Conservation (phyloP, 1,140 invertebrate species). For the Pararge aegeria region DNA sequence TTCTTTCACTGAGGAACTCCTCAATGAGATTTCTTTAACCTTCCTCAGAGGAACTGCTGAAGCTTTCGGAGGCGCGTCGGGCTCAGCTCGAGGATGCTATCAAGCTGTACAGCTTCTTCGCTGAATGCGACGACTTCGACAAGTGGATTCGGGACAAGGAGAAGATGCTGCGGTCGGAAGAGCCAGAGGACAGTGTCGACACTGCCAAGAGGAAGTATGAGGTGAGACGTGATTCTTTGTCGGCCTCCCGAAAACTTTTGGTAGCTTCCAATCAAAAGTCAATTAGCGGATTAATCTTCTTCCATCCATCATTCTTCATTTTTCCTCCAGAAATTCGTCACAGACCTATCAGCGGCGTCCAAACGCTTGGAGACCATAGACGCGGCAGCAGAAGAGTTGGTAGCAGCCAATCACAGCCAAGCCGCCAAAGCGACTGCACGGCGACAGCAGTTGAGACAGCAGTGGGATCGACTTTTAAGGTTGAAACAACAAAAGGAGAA, state of each 20-base stretch:
- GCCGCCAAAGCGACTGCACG: slow-evolving; percentile 91
- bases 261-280: too few species aligned
- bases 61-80: slow-evolving; percentile 89
- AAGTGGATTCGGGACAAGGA: slow-evolving; percentile 98
- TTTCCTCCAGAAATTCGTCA: slow-evolving; percentile 91
- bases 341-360: slow-evolving; percentile 95
- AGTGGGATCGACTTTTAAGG: slow-evolving; percentile 93
- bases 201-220: slow-evolving; percentile 97
- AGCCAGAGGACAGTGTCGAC: slow-evolving; percentile 94
- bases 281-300: neutral
- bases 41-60: slow-evolving; percentile 83
- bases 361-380: slow-evolving; percentile 95
- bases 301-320: neutral
- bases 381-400: slow-evolving; percentile 91
- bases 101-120: slow-evolving; percentile 95
- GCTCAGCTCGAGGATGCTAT: slow-evolving; percentile 95
- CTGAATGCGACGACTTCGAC: slow-evolving; percentile 99
- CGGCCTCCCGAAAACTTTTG: neutral
- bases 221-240: slow-evolving; percentile 65
- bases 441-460: slow-evolving; percentile 91
- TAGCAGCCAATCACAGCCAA: slow-evolving; percentile 91
- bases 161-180: slow-evolving; percentile 91
- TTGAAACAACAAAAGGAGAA: slow-evolving; percentile 95
- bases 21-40: too few species aligned
- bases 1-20: too few species aligned